phyloP scores from a whole-genome alignment of 2,113 vertebrate genomes.

The Colius striatus region DNA sequence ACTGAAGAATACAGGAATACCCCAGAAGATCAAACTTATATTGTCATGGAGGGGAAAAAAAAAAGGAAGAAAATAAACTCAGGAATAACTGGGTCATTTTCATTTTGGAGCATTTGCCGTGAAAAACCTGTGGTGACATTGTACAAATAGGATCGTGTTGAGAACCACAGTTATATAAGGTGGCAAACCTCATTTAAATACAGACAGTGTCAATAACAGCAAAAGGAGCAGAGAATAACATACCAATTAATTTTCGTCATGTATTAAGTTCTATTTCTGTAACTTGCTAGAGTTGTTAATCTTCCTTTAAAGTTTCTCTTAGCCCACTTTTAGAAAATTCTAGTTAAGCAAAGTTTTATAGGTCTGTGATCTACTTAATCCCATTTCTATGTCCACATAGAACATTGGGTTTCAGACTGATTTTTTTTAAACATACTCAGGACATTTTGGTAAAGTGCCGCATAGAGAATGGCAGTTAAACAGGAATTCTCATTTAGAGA shows the following conservation, averaged over 20 bases:
- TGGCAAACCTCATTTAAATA: neutral
- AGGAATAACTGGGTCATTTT: neutral
- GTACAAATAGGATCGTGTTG: neutral
- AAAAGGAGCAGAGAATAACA: neutral
- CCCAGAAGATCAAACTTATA: fast-evolving
- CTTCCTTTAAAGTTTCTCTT: neutral
- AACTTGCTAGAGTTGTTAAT: neutral
- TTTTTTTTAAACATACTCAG: neutral
- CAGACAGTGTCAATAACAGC: neutral
- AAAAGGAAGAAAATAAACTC: neutral
- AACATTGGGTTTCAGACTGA: neutral
- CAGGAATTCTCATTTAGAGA: neutral
- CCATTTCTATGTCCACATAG: neutral
- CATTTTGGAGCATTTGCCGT: neutral
- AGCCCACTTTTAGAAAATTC: neutral
- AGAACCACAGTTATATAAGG: neutral
- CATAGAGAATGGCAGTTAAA: neutral
- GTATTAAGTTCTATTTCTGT: neutral
- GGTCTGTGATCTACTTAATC: neutral
- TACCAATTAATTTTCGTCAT: neutral
- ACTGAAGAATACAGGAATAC: neutral
- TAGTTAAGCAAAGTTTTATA: neutral
- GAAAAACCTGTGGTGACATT: neutral
- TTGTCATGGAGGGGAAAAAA: neutral
- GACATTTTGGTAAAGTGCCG: neutral